Evolutionary conservation across 2,113 vertebrate genomes (phyloP), one percentile per base, ranked within the genome.

Genomic region (Melanerpes aurifrons): DNA sequence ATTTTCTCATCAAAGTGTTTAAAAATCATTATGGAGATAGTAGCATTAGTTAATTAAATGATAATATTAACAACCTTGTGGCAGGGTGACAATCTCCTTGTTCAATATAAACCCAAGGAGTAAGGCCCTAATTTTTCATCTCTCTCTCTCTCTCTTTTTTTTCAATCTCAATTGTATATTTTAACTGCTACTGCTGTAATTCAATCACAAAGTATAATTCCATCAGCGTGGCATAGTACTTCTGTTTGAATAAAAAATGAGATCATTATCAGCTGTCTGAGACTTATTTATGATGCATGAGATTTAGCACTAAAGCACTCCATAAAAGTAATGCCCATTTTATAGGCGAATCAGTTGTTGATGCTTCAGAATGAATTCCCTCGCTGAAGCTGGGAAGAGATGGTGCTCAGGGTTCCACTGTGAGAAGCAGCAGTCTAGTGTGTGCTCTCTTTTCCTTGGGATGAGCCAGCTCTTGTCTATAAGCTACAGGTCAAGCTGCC

Each of bases 1-100:
- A 90, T 87, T 90, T 92, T 90, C 86, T 79, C 86, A 86, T 89
- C 81, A 67, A 70, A 82, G 28, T 93, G 67, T 93, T 95, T 90
- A 89, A 89, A 94, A 90, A 57, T 87, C 31, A 59, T 93, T 95
- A 77, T 76, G 25, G 78, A 72, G 80, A 92, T 90, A 82, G 31
- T 91, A 75, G 40, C 59, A 84, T 91, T 95, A 82, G 61, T 92
- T 97, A 96, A 96, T 95, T 95, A 93, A 79, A 43, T 87, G 81
- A 54, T 87, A 76, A 84, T 83, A 86, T 90, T 91, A 92, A 95
- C 76, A 86, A 53, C 53, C 89, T 92, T 82, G 90, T 83, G 77
- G 61, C 81, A 77, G 31, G 56, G 54, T 89, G 74, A 31, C 40
- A 92, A 59, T 89, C 53, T 0, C 7, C 43, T 63, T 79, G 74